Evolutionary conservation across 2,888 invertebrate species (phyloP), one percentile per base, ranked within the genome.

Genomic region (Xestia c-nigrum): DNA sequence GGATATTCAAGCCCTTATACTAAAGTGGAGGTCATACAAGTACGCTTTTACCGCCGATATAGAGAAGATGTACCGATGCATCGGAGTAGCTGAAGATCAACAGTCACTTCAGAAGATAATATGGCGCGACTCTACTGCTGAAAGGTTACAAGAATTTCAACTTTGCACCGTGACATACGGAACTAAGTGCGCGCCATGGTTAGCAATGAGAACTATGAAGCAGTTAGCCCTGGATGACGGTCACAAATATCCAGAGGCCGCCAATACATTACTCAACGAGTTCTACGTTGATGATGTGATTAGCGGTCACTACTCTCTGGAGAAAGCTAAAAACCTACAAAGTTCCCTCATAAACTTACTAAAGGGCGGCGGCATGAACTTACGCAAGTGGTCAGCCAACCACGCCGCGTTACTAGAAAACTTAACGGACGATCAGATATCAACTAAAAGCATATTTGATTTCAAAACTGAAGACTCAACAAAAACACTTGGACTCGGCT

Each of bases 1-100:
- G 21, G 77, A 76, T 9, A 63, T 76, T 38, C 72, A 72, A 21
- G 66, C 61, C 4, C 74, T 77, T 7, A 68, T 74, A 6, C 38
- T 77, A 12, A 74, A 69, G n/a, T 77, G 76, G 76, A 57, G 76
- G 21, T 55, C 68, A 1, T 74, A 64, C 24, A 69, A 77, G 21
- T 77, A 68, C 47, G 77, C 40, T 3, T 72, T 52, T 55, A 76
- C 72, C 5, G 31, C 69, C 9, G 74, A 75, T 14, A 69, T 70
- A 14, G 74, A 75, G 14, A 75, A 69, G 19, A 75, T 77, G 77
- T 77, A 68, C 19, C 24, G 77, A 57, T 57, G 57, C 24, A 57
- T 57, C 10, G n/a, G 57, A 24, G 5, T 57, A 57, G 55, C 47
- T 40, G 59, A 68, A n/a, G 67, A 68, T 5, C 68, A 76, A 24